Evolutionary conservation across 1,140 invertebrate species (phyloP), one percentile per base, ranked within the genome.

Genomic region (Pomacea maculata): DNA sequence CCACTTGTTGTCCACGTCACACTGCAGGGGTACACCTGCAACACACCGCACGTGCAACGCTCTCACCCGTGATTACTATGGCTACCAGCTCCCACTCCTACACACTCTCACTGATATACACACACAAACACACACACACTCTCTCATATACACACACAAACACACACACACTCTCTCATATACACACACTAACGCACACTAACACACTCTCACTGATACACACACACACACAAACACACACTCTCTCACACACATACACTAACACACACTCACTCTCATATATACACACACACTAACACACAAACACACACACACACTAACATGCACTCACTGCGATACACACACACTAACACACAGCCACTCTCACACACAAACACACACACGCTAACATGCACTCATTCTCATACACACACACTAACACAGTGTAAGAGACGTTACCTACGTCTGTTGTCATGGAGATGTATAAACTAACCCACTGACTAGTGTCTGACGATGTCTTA

Each of bases 1-100:
- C 85, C 85, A 86, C 52, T 78, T 72, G 52, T 45, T 54, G 78
- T 84, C 83, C 25, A 72, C 75, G 61, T 86, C 82, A 83, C 85
- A 86, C 19, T 73, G 79, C 19, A 86, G 52, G n/a, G 85, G 82
- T 25, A 80, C 65, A 45, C 81, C 85, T 86, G 71, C 3, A 34
- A 65, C 54, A 80, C 65, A 71, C 25, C 64, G 72, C 19, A 76
- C 9, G 17, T 25, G 45, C 11, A 63, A 4, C 1, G 6, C 45
- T 75, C 45, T 75, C 12, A 17, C 4, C 55, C 11, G 45, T n/a
- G 45, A 34, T 73, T n/a, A 54, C 71, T 73, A 12, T 45, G 5
- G 45, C 34, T 75, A 19, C 55, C 52, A n/a, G 45, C 73, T 55
- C 14, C 21, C 73, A 4, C 34, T 75, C 34, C 21, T 25, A 55